Evolutionary conservation across 2,888 invertebrate genomes (phyloP), one percentile per base, ranked within the genome.

Genomic region (Vanessa cardui): DNA sequence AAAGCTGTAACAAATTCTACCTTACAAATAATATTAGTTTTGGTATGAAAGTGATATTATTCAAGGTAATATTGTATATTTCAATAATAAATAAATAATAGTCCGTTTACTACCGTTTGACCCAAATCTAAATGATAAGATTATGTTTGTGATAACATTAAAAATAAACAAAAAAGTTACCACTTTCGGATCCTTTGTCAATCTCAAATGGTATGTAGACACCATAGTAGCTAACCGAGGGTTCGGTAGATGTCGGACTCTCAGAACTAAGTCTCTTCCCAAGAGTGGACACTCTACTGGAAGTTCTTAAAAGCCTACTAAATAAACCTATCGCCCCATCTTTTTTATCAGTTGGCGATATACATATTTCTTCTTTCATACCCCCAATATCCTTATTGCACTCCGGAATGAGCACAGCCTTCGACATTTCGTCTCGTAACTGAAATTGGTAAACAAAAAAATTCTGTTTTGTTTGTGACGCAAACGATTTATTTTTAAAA

Each of bases 151-250:
- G 52, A 54, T 54, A 54, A 52, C 21, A 66, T 44, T 47, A 67
- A 44, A 59, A 60, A 58, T 4, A 66, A 58, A 69, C 56, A 64
- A 58, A 45, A n/a, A 63, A 69, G 69, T 75, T 80, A 91, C 93
- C 92, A 91, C 92, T 93, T 81, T 93, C 93, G 3, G 90, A 89
- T 49, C 90, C 92, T 77, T 91, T 90, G 70, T 92, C 93, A 33
- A 91, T 86, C 83, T 93, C 93, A 74, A 91, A 92, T n/a, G 93
- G 92, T 78, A 93, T 92, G 72, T 91, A 93, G n/a, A 93, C 93
- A 73, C 91, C 93, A 77, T 92, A 93, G 72, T 88, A 93, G 0
- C 83, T 89, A 5, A 78, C 78, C 2, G 85, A 82, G 2, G 92
- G 86, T 58, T 89, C 89, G 18, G 78, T 73, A 15, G 77, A 72